These are phyloP conservation scores for Ridgeia piscesae DNA, from an alignment of 1,140 invertebrate genomes.

Conservation along the genomic window DNA sequence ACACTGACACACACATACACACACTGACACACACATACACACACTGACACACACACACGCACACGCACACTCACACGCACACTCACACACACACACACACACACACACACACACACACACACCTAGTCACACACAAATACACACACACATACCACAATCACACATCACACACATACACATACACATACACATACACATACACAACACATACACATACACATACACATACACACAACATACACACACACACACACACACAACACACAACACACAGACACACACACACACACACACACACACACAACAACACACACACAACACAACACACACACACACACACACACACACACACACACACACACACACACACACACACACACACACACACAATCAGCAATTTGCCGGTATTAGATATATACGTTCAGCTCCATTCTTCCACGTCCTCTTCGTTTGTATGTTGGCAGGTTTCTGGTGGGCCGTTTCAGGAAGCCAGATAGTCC, in stretches of 20 bases:
- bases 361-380: too few species aligned
- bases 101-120: not conserved
- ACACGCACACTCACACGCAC: not conserved
- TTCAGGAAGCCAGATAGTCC: not conserved
- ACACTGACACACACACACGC: not conserved
- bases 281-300: too few species aligned
- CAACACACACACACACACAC: not conserved
- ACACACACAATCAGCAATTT: too few species aligned
- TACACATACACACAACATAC: too few species aligned
- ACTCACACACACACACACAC: not conserved
- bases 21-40: not conserved
- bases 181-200: too few species aligned
- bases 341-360: not conserved
- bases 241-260: too few species aligned
- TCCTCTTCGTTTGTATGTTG: not conserved
- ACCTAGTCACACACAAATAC: too few species aligned
- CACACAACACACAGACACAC: too few species aligned
- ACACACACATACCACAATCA: too few species aligned
- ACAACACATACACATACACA: too few species aligned
- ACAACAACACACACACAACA: not conserved
- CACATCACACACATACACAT: too few species aligned
- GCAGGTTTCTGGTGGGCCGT: constrained; percentile 13
- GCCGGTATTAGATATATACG: not conserved
- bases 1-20: not conserved
- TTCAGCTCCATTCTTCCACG: not conserved